phyloP scores from a whole-genome alignment of 2,113 vertebrate genomes.

The Sitta europaea region DNA sequence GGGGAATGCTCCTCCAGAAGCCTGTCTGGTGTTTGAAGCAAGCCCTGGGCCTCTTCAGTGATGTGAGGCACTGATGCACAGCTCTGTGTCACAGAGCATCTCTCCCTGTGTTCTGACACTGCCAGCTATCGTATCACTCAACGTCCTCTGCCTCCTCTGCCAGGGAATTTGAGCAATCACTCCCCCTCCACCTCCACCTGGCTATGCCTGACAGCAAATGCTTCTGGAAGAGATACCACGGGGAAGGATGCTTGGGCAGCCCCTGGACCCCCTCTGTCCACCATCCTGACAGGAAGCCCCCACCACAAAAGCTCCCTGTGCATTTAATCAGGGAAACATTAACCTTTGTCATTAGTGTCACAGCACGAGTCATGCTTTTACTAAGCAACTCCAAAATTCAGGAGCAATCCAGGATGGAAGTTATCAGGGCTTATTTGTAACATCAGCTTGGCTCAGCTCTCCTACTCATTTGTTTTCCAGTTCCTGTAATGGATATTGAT shows the following conservation, averaged over 20 bases:
- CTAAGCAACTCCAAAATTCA: neutral
- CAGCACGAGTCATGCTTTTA: neutral
- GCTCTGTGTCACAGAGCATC: neutral
- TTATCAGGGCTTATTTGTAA: neutral
- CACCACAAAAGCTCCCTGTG: neutral
- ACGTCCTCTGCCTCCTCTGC: neutral
- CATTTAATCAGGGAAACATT: rapidly evolving
- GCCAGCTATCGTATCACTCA: neutral
- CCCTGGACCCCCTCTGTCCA: neutral
- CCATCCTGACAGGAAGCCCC: neutral
- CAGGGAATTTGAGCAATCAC: neutral
- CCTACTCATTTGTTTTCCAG: neutral
- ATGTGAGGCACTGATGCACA: neutral
- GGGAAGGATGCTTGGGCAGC: neutral
- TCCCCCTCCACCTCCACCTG: neutral
- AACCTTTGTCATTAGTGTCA: neutral
- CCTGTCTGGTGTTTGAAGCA: neutral
- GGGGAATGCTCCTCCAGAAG: neutral
- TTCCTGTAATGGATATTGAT: neutral
- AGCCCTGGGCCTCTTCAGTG: neutral
- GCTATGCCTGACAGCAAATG: neutral
- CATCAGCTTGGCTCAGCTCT: neutral
- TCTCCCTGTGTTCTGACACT: neutral
- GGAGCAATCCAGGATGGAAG: neutral
- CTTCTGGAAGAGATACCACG: neutral